Conservation (phyloP, 2,797 vertebrate species). For the Danio albolineatus region DNA sequence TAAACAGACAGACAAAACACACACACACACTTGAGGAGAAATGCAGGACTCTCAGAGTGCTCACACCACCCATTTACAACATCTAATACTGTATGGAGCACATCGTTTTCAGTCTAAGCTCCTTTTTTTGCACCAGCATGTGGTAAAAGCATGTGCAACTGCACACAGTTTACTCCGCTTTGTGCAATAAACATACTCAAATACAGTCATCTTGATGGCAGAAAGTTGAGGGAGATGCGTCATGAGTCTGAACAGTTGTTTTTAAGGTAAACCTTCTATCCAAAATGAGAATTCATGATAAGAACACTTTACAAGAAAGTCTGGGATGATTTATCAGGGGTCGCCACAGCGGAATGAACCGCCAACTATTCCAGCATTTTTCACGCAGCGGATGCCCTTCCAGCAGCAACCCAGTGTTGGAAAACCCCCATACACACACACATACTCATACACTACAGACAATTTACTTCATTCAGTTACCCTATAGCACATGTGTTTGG, state of each 20-base stretch:
- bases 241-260: neutral
- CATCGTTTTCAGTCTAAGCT: neutral
- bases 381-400: too few species aligned
- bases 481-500: too few species aligned
- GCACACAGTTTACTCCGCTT: neutral
- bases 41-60: conserved; percentile 7
- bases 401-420: too few species aligned
- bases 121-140: neutral
- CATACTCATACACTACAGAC: too few species aligned
- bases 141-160: neutral
- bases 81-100: neutral
- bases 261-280: neutral
- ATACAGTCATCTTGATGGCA: neutral
- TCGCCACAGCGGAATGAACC: too few species aligned
- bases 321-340: too few species aligned
- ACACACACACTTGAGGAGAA: neutral
- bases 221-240: neutral
- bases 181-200: neutral
- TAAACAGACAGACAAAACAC: conserved; percentile 37
- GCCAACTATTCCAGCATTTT: too few species aligned
- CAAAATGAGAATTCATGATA: neutral
- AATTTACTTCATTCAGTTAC: too few species aligned
- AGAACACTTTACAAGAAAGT: neutral
- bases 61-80: neutral
- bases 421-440: too few species aligned